Evolutionary conservation across 1,140 invertebrate genomes (phyloP).

Genomic region (Halesus radiatus): DNA sequence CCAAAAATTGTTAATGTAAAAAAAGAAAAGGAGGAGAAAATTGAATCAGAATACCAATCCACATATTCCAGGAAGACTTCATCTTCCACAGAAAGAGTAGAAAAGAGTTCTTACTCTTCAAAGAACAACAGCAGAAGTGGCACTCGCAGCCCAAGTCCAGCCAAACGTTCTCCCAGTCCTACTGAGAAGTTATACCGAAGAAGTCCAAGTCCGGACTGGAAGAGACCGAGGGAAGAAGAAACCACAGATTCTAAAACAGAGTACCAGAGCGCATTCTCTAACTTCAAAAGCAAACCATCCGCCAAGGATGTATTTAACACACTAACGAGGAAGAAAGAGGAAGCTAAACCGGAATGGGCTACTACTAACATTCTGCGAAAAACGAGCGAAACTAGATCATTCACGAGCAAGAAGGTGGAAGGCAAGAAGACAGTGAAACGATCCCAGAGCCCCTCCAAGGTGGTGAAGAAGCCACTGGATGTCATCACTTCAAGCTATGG

Average conservation of each 20-base stretch:
- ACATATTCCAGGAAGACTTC: slow-evolving; percentile 47
- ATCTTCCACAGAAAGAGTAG: slow-evolving; percentile 41
- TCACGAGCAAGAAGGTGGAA: slow-evolving; percentile 65
- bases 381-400: slow-evolving; percentile 64
- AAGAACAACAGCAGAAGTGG: slow-evolving; percentile 38
- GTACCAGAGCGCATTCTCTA: slow-evolving; percentile 57
- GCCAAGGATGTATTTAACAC: slow-evolving; percentile 48
- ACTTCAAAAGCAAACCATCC: slow-evolving; percentile 53
- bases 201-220: slow-evolving; percentile 61
- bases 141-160: slow-evolving; percentile 62
- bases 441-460: slow-evolving; percentile 64
- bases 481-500: slow-evolving; percentile 86
- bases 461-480: slow-evolving; percentile 67
- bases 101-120: slow-evolving; percentile 19
- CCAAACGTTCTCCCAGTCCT: slow-evolving; percentile 54
- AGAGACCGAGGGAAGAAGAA: slow-evolving; percentile 53
- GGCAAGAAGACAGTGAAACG: slow-evolving; percentile 62
- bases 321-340: slow-evolving; percentile 53
- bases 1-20: slow-evolving; percentile 48
- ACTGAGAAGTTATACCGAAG: slow-evolving; percentile 58
- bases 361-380: slow-evolving; percentile 71
- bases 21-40: slow-evolving; percentile 46
- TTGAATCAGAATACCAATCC: slow-evolving; percentile 35
- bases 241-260: slow-evolving; percentile 60
- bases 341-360: slow-evolving; percentile 71